Conservation (phyloP, 2,113 vertebrate species). For the Syngnathus typhle region DNA sequence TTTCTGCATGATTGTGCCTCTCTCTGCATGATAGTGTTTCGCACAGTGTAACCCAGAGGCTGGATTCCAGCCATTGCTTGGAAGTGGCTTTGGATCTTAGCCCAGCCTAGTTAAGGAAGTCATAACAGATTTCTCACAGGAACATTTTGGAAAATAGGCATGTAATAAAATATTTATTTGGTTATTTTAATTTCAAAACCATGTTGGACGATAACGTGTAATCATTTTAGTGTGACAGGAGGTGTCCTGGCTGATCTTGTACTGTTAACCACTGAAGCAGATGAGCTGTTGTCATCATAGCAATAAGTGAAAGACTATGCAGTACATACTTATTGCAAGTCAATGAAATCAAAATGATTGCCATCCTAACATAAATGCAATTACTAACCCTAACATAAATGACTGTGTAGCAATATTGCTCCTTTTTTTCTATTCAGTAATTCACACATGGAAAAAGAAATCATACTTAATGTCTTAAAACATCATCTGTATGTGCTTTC, state of each 20-base stretch:
- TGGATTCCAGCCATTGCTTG: background rate
- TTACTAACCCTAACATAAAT: no score
- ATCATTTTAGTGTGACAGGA: background rate
- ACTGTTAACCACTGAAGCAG: background rate
- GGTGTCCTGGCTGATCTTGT: background rate
- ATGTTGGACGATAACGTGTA: background rate
- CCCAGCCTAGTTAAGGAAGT: background rate
- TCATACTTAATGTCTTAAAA: slow-evolving; percentile 8
- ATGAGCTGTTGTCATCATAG: background rate
- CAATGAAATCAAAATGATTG: background rate
- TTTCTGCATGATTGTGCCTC: background rate
- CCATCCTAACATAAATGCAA: background rate
- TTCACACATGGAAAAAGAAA: slow-evolving; percentile 27
- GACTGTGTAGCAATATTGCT: background rate
- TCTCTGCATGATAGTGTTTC: background rate
- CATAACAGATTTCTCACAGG: background rate
- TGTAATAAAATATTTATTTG: background rate
- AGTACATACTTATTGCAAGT: background rate
- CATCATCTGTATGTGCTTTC: slow-evolving; percentile 9
- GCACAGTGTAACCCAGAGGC: background rate
- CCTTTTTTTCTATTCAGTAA: slow-evolving; percentile 16
- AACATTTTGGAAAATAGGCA: background rate
- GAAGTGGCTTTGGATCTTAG: background rate
- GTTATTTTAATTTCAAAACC: background rate
- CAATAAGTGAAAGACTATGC: background rate